Conservation (phyloP, 2,888 invertebrate species). For the Chalcosyrphus nemorum region DNA sequence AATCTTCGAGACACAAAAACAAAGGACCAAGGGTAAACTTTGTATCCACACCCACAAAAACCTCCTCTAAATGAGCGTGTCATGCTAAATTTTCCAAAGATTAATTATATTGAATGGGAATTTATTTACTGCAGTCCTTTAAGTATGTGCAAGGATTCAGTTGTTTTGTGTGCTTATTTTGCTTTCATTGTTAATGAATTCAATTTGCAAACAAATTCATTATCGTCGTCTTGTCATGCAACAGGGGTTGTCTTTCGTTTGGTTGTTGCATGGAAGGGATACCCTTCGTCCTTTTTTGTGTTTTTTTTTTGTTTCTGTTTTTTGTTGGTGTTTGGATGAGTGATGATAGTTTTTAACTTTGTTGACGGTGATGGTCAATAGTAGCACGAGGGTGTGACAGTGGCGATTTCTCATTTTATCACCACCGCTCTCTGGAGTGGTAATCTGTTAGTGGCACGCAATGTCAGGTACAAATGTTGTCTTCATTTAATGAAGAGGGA, state of each 20-base stretch:
- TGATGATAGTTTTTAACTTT: conserved; percentile 70
- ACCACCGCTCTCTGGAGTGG: conserved; percentile 50
- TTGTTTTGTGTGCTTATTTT: conserved; percentile 22
- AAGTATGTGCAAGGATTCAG: conserved; percentile 45
- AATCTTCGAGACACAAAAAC: background rate
- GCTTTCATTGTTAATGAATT: conserved; percentile 38
- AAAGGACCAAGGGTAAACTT: background rate
- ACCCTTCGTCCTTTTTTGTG: background rate
- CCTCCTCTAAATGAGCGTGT: conserved; percentile 38
- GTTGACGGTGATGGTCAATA: conserved; percentile 64
- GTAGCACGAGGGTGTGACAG: conserved; percentile 65
- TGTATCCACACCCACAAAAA: background rate
- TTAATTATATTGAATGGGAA: conserved; percentile 56
- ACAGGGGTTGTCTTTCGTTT: conserved; percentile 7
- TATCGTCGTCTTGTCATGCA: conserved; percentile 55
- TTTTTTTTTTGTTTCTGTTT: background rate
- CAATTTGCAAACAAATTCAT: conserved; percentile 56
- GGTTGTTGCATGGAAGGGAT: conserved; percentile 20
- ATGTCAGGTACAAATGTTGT: conserved; percentile 59
- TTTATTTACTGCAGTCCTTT: conserved; percentile 24
- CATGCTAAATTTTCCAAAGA: conserved; percentile 49
- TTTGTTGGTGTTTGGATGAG: conserved; percentile 42
- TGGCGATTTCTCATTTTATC: conserved; percentile 70
- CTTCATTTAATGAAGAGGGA: conserved; percentile 37
- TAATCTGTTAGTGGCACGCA: conserved; percentile 66